Evolutionary conservation across 2,888 invertebrate genomes (phyloP).

Genomic region (Idaea aversata): DNA sequence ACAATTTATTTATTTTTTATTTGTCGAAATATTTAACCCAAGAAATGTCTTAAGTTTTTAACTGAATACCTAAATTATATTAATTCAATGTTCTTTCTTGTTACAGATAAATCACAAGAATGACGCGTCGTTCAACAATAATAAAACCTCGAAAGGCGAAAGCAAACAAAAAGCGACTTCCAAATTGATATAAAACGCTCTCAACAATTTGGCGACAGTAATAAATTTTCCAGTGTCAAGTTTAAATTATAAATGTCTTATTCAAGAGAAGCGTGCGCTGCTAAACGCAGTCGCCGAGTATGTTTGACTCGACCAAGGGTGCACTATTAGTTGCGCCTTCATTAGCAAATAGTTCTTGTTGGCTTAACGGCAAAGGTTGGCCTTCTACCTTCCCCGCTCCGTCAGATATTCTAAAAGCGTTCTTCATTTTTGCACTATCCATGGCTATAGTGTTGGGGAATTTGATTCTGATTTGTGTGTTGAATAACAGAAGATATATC

Average conservation of each 20-base stretch:
- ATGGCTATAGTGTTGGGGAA: conserved; percentile 90
- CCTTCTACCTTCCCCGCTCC: conserved; percentile 83
- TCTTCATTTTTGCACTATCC: conserved; percentile 87
- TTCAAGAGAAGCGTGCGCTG: conserved; percentile 69
- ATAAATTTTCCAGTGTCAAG: conserved; percentile 59
- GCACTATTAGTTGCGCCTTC: conserved; percentile 89
- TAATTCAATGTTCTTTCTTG: conserved; percentile 24
- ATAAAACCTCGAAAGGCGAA: conserved; percentile 25
- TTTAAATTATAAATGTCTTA: conserved; percentile 76
- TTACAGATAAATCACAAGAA: conserved; percentile 34
- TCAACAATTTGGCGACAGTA: conserved; percentile 27
- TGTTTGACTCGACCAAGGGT: conserved; percentile 84
- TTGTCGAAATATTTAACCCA: too few relatives aligned
- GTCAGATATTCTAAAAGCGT: conserved; percentile 87
- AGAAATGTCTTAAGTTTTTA: too few relatives aligned
- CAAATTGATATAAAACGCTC: conserved; percentile 25
- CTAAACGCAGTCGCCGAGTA: conserved; percentile 73
- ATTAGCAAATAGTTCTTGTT: conserved; percentile 91
- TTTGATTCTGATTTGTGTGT: conserved; percentile 88
- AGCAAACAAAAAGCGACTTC: conserved; percentile 11
- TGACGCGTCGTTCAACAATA: conserved; percentile 16
- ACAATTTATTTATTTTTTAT: too few relatives aligned
- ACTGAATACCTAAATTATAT: not conserved
- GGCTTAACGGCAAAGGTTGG: conserved; percentile 84
- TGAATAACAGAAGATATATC: conserved; percentile 90